phyloP scores from a whole-genome alignment of 1,140 invertebrate species.

The Drosophila sulfurigaster region DNA sequence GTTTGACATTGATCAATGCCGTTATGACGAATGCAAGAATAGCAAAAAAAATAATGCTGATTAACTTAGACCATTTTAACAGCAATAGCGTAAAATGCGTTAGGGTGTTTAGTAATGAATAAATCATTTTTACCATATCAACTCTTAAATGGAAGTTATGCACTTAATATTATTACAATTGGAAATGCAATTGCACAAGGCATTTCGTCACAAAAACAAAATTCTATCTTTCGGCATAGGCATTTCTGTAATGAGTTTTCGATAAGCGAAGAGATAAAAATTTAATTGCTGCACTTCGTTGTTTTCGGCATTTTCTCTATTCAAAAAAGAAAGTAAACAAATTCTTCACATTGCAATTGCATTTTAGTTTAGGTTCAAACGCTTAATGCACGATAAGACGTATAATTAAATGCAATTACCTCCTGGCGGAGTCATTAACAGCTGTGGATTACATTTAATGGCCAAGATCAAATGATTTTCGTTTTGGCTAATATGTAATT shows the following conservation, averaged over 20 bases:
- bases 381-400: constrained; percentile 36
- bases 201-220: not conserved
- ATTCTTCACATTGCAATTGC: not conserved
- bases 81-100: not conserved
- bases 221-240: not conserved
- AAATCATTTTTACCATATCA: no score
- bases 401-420: constrained; percentile 66
- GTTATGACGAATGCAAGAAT: not conserved
- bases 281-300: not conserved
- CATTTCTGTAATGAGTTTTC: not conserved
- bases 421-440: constrained; percentile 53
- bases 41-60: no score
- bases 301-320: not conserved
- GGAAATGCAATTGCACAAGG: no score
- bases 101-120: not conserved
- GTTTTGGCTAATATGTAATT: constrained; percentile 57
- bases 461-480: constrained; percentile 44
- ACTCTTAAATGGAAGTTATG: no score
- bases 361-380: not conserved
- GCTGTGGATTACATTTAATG: constrained; percentile 53
- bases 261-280: not conserved
- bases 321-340: not conserved
- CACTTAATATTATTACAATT: no score
- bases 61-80: not conserved
- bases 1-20: constrained; percentile 9